Evolutionary conservation across 2,888 invertebrate genomes (phyloP), one percentile per base, ranked within the genome.

Genomic region (Digitonthophagus gazella): DNA sequence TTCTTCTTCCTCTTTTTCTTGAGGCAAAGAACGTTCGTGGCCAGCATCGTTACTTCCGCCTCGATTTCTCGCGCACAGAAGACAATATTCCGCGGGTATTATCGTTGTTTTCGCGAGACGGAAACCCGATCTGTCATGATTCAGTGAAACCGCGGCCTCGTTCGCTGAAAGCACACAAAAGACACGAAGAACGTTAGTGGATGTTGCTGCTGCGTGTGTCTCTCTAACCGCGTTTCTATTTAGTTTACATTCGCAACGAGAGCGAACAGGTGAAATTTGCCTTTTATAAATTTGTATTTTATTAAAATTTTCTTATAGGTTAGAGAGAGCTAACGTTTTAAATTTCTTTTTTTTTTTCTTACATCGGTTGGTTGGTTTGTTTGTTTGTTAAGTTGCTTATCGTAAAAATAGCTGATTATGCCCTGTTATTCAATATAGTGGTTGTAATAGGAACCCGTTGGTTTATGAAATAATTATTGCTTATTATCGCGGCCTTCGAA

Each of bases 11-110:
- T 76, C 72, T 80, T 82, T 22, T 61, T 61, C 73, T 82, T 82
- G 72, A 82, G 76, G 75, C 82, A 81, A 73, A 82, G 73, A 69
- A 81, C 81, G 73, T 81, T 81, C 2, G 81, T 77, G 58, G 81
- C 76, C 73, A 82, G 74, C 82, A 82, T 82, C 61, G 57, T 69
- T 69, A 65, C 68, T 19, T 16, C 22, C 57, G 15, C 64, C 2
- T 8, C 11, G 11, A 44, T 44, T 44, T 44, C 28, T 5, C 28
- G 28, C 28, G 28, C 11, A 5, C 6, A 28, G 55, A 55, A 54
- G 18, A 16, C 15, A 44, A 8, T 44, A 44, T 44, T 44, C 6
- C 11, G 11, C 6, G 8, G 28, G 11, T 44, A 8, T 5, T 44
- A 44, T 44, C 28, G 28, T 8, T 6, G 8, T 44, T 44, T 44